A percentile compares a stretch with the other conserved stretches of the same genome.
Evolutionary conservation across 1,140 invertebrate genomes (phyloP).

Genomic region (Steinernema khuongi): DNA sequence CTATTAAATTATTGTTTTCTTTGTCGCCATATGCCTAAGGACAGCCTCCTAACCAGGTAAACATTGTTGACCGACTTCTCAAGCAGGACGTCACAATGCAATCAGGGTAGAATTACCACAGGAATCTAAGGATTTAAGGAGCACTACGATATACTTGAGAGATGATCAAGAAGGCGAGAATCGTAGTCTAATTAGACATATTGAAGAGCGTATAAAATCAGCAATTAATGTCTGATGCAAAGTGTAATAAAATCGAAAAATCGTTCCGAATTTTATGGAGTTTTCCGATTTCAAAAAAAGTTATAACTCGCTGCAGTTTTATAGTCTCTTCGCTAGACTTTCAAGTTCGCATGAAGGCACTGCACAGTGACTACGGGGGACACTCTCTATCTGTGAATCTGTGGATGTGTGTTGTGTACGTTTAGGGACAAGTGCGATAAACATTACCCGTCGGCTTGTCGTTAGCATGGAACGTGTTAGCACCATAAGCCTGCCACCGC

Average conservation of each 20-base stretch:
- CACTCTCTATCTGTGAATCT: not conserved
- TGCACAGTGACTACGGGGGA: too few relatives aligned
- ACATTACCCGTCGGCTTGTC: conserved; percentile 8
- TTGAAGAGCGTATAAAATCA: not conserved
- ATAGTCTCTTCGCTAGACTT: not conserved
- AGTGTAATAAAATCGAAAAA: not conserved
- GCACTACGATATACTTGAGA: not conserved
- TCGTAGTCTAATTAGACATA: too few relatives aligned
- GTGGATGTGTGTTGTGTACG: not conserved
- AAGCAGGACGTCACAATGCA: not conserved
- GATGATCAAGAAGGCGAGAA: too few relatives aligned
- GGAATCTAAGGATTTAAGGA: too few relatives aligned
- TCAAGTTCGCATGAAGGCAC: not conserved
- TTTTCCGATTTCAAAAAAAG: not conserved
- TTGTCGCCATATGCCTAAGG: too few relatives aligned
- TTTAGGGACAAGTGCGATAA: not conserved
- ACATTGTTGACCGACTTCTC: not conserved
- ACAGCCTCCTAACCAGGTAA: too few relatives aligned
- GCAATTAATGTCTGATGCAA: not conserved
- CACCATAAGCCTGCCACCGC: not conserved
- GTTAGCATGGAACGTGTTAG: conserved; percentile 10
- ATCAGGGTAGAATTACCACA: too few relatives aligned
- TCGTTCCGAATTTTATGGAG: not conserved
- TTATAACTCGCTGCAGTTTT: not conserved
- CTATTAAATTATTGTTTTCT: conserved; percentile 20